Evolutionary conservation across 2,113 vertebrate genomes (phyloP).

Genomic region (Cinclus mexicanus): DNA sequence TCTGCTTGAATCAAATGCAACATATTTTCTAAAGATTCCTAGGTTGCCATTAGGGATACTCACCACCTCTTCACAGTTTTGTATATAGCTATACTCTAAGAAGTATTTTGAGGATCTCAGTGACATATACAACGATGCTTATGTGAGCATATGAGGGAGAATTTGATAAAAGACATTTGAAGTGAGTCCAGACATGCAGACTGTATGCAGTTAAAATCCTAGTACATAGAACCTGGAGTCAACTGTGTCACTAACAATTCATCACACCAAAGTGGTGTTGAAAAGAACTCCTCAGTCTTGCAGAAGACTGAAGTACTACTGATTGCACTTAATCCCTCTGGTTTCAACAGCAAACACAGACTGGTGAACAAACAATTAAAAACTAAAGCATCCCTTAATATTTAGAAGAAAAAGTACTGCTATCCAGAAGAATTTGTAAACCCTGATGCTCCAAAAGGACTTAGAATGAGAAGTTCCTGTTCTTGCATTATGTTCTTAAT

Average conservation of each 20-base stretch:
- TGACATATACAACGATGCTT: not conserved
- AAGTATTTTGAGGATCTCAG: not conserved
- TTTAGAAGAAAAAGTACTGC: not conserved
- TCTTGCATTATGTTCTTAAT: not conserved
- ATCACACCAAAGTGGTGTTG: rapidly evolving
- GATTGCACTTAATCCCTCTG: not conserved
- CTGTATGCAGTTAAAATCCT: not conserved
- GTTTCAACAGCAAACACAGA: not conserved
- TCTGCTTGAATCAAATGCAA: not conserved
- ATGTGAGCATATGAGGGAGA: not conserved
- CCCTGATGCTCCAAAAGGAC: not conserved
- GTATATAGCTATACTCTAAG: not conserved
- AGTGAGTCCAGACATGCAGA: not conserved
- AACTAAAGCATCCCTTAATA: not conserved
- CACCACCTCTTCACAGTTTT: not conserved
- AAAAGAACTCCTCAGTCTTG: not conserved
- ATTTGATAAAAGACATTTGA: not conserved
- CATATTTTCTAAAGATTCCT: not conserved
- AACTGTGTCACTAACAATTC: not conserved
- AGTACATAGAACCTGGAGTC: not conserved
- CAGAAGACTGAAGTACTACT: not conserved
- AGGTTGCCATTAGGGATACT: not conserved
- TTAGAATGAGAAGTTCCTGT: not conserved
- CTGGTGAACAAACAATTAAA: not conserved
- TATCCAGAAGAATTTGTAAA: not conserved